phyloP scores from a whole-genome alignment of 2,888 invertebrate species.

The Dromius quadrimaculatus region DNA sequence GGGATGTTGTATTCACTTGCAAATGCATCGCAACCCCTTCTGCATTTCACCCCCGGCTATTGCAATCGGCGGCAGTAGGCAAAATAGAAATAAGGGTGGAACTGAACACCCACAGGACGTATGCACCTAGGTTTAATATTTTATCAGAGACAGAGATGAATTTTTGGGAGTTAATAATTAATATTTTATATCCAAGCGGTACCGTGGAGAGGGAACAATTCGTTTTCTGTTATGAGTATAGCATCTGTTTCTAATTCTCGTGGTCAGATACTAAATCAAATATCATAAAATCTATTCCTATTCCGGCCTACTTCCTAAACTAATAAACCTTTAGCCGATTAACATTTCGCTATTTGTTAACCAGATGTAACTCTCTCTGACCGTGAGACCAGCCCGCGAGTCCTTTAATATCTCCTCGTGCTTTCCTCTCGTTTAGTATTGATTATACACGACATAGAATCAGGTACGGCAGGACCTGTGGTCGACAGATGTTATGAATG shows the following conservation, averaged over 20 bases:
- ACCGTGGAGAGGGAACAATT: too few species aligned
- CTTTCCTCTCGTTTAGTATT: background rate
- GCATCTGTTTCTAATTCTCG: too few species aligned
- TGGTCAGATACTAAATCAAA: too few species aligned
- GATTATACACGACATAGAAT: slow-evolving; percentile 47
- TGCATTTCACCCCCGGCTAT: slow-evolving; percentile 30
- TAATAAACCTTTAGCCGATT: slow-evolving; percentile 17
- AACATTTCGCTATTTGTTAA: slow-evolving; percentile 18
- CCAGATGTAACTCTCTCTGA: slow-evolving; percentile 11
- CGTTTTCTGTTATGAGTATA: too few species aligned
- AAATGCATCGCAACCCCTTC: slow-evolving; percentile 49
- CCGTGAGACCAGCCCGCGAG: slow-evolving; percentile 2
- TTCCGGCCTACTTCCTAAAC: slow-evolving; percentile 24
- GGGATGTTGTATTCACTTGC: slow-evolving; percentile 42
- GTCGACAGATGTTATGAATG: slow-evolving; percentile 65
- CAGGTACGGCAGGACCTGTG: slow-evolving; percentile 59
- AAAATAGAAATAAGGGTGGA: background rate
- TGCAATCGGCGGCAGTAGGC: slow-evolving; percentile 28
- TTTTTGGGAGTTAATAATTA: slow-evolving; percentile 1
- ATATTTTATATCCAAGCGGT: too few species aligned
- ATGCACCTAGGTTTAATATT: slow-evolving; percentile 14
- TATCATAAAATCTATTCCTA: too few species aligned
- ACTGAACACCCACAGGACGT: slow-evolving; percentile 14
- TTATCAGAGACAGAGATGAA: background rate
- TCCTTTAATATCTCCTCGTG: background rate